These are phyloP conservation scores for Progne subis DNA, from an alignment of 2,113 vertebrate species.

Conservation along the genomic window DNA sequence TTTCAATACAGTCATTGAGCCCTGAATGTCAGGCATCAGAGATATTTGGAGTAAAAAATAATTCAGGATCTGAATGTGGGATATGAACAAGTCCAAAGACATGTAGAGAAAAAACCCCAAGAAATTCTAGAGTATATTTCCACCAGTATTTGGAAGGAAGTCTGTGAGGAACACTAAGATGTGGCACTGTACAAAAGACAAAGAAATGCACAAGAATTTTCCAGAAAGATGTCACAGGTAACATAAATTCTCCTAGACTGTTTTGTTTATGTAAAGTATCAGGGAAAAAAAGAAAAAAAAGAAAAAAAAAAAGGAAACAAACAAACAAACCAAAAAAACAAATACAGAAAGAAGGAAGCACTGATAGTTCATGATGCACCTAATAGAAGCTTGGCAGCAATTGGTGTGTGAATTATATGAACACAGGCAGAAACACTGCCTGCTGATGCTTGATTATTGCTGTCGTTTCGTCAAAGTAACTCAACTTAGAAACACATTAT, in stretches of 20 bases:
- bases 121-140: background rate
- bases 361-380: background rate
- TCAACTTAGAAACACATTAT: slow-evolving; percentile 17
- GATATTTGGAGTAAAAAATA: background rate
- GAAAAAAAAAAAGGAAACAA: background rate
- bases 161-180: background rate
- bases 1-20: background rate
- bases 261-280: background rate
- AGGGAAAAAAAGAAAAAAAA: background rate
- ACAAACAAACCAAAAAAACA: no score
- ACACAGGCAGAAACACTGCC: slow-evolving; percentile 25
- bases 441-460: slow-evolving; percentile 57
- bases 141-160: background rate
- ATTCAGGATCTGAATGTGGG: background rate
- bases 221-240: background rate
- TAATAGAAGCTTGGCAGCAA: slow-evolving; percentile 40
- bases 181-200: background rate
- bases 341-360: background rate
- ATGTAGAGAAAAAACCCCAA: background rate
- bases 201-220: background rate
- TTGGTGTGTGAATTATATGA: slow-evolving; percentile 49
- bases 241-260: background rate
- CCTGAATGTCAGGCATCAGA: background rate
- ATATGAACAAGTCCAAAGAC: background rate
- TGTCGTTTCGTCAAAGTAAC: slow-evolving; percentile 29